phyloP scores from a whole-genome alignment of 2,797 vertebrate genomes.

The Oreochromis grahami region DNA sequence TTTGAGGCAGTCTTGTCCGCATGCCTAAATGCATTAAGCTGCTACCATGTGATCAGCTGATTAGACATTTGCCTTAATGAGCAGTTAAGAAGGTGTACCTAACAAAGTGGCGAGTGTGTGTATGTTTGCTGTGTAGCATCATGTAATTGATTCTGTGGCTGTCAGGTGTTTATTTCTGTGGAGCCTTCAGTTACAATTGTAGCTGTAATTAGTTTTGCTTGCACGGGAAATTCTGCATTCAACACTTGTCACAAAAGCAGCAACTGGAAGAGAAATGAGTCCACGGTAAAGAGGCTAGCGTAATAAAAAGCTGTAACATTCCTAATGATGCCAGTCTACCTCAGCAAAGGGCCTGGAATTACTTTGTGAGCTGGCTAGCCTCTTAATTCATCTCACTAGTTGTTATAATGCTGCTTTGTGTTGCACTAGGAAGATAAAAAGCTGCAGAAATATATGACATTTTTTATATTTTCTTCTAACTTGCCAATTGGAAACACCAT shows the following conservation, averaged over 20 bases:
- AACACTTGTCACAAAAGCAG: constrained; percentile 15
- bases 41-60: not conserved
- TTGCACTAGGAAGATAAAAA: not conserved
- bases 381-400: not conserved
- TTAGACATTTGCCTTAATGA: not conserved
- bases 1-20: not conserved
- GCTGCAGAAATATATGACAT: not conserved
- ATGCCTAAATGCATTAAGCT: not conserved
- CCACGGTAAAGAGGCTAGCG: not conserved
- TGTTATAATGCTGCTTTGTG: constrained; percentile 12
- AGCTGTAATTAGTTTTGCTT: constrained; percentile 27
- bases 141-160: not conserved
- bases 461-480: not conserved
- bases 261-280: not conserved
- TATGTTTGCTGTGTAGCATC: not conserved
- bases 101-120: not conserved
- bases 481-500: not conserved
- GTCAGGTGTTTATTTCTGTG: not conserved
- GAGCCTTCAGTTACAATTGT: not conserved
- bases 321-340: not conserved
- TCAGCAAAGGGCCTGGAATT: not conserved
- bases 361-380: not conserved
- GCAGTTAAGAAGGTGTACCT: not conserved
- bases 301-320: not conserved
- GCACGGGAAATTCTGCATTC: not conserved